Percentiles rank a stretch among this genome's conserved stretches.
phyloP scores from a whole-genome alignment of 2,113 vertebrate species.

The Dipodomys spectabilis region DNA sequence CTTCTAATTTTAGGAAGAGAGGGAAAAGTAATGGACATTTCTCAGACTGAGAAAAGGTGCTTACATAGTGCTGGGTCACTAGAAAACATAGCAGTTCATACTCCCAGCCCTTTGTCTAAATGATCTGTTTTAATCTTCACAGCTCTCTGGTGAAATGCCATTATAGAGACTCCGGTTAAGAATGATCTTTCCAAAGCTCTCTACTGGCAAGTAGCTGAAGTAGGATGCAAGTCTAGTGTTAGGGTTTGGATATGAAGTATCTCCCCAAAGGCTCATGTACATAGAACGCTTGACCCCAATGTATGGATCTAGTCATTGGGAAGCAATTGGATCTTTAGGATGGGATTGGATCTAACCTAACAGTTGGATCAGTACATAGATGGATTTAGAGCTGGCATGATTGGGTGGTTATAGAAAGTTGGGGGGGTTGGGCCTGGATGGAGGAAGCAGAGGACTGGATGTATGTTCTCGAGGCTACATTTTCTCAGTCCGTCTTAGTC shows the following conservation, averaged over 20 bases:
- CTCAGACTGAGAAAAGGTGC: not conserved
- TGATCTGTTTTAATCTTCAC: conserved; percentile 29
- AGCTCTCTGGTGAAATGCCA: not conserved
- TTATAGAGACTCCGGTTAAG: not conserved
- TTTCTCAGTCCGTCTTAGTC: not conserved
- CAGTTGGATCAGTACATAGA: not conserved
- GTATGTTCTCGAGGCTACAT: not conserved
- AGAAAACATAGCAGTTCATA: not conserved
- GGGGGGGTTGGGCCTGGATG: not conserved
- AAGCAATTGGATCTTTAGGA: not conserved
- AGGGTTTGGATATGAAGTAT: not conserved
- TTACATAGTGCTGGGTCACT: not conserved
- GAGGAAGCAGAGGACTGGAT: not conserved
- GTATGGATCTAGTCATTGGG: not conserved
- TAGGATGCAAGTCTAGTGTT: not conserved
- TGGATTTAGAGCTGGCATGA: not conserved
- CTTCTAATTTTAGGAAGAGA: not conserved
- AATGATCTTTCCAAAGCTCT: not conserved
- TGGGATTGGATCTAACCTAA: not conserved
- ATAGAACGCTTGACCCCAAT: not conserved
- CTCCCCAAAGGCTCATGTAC: not conserved
- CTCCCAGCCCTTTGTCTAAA: not conserved
- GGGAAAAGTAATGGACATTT: not conserved
- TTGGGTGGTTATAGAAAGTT: not conserved
- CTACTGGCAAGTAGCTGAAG: not conserved